Percentiles rank a stretch among this genome's conserved stretches.
Conservation (phyloP, 2,888 invertebrate species). For the Terebella lapidaria region DNA sequence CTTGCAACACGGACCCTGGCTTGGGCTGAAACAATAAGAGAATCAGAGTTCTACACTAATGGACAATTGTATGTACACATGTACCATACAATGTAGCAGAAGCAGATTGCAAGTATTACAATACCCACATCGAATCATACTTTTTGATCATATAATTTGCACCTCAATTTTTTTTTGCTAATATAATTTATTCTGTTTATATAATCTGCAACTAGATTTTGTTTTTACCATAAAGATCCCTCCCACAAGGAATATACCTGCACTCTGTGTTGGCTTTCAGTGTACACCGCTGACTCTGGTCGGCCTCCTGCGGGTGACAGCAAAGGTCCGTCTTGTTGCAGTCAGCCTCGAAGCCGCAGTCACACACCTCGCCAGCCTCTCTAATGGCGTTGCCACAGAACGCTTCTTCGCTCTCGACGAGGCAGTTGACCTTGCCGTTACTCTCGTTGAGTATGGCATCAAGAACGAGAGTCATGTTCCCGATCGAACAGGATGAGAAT, state of each 20-base stretch:
- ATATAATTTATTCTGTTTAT: too few species aligned
- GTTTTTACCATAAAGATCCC: too few species aligned
- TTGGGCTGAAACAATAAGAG: constrained; percentile 1
- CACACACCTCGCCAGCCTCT: constrained; percentile 94
- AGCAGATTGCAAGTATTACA: too few species aligned
- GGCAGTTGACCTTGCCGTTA: constrained; percentile 77
- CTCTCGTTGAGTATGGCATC: constrained; percentile 76
- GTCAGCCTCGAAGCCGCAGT: constrained; percentile 90
- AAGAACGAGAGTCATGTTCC: constrained; percentile 89
- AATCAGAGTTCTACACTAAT: too few species aligned
- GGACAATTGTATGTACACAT: too few species aligned
- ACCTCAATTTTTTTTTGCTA: too few species aligned
- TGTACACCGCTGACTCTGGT: constrained; percentile 31
- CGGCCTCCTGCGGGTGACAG: constrained; percentile 63
- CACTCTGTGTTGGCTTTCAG: constrained; percentile 12
- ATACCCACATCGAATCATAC: too few species aligned
- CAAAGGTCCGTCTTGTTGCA: constrained; percentile 67
- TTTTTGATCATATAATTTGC: too few species aligned
- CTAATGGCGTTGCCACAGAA: constrained; percentile 99
- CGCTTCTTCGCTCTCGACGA: constrained; percentile 79
- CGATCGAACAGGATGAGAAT: constrained; percentile 90
- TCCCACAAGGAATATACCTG: too few species aligned
- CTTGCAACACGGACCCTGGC: constrained; percentile 91
- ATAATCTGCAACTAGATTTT: too few species aligned
- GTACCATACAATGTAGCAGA: too few species aligned